These are phyloP conservation scores for Ceuthmochares aereus DNA, from an alignment of 2,113 vertebrate species.

Conservation along the genomic window DNA sequence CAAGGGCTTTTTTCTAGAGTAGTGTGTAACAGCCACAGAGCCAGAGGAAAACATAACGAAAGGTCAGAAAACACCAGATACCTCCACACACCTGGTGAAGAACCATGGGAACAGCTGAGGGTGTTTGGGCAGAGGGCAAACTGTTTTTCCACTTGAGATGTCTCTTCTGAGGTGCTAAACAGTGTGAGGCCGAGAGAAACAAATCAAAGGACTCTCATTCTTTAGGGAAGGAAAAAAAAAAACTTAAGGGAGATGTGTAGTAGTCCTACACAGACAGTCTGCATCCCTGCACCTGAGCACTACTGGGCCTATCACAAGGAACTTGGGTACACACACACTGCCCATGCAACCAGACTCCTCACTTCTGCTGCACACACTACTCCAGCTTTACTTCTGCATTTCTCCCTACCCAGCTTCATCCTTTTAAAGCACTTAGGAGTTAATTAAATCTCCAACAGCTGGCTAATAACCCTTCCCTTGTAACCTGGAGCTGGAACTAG, in stretches of 20 bases:
- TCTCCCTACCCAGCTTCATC: not conserved
- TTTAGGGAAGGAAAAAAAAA: not conserved
- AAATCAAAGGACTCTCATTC: not conserved
- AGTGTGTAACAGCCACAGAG: rapidly evolving
- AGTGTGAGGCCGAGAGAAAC: not conserved
- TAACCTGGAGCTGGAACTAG: not conserved
- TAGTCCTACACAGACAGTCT: rapidly evolving
- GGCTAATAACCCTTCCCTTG: not conserved
- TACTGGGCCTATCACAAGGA: too few relatives aligned
- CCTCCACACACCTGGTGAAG: not conserved
- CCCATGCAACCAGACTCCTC: not conserved
- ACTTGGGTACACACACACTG: rapidly evolving
- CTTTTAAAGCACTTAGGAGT: not conserved
- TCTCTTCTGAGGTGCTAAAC: not conserved
- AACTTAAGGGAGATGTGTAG: not conserved
- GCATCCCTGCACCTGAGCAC: not conserved
- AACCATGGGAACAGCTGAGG: not conserved
- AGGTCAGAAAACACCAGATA: not conserved
- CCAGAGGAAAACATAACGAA: not conserved
- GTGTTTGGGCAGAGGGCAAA: not conserved
- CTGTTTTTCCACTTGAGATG: not conserved
- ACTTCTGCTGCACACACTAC: not conserved
- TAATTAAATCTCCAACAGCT: not conserved
- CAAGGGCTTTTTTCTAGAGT: not conserved
- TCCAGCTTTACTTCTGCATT: not conserved